Conservation (phyloP, 2,888 invertebrate genomes). For the Megalurothrips usitatus region DNA sequence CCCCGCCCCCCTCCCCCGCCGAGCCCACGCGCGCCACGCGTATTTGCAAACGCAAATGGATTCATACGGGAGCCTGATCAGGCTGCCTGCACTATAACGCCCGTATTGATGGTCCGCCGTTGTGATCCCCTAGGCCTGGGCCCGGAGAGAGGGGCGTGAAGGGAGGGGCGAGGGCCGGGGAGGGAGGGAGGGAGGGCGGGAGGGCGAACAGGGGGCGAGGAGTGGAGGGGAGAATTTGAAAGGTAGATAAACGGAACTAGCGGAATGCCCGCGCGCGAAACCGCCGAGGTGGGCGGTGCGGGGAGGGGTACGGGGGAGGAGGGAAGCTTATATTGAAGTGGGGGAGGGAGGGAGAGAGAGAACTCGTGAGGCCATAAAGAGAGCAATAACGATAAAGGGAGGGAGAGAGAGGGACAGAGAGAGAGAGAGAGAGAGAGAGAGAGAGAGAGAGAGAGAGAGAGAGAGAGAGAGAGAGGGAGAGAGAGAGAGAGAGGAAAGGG, state of each 20-base stretch:
- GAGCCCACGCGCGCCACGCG: neutral
- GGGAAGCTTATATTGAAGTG: conserved; percentile 20
- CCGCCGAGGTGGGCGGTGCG: conserved; percentile 1
- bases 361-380: conserved; percentile 19
- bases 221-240: neutral
- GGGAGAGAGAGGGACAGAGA: neutral
- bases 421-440: neutral
- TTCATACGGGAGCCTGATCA: conserved; percentile 19
- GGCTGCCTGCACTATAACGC: conserved; percentile 16
- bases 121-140: neutral
- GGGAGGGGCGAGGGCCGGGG: neutral
- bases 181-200: neutral
- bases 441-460: neutral
- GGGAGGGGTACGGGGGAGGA: neutral
- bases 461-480: neutral
- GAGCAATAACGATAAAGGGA: conserved; percentile 24
- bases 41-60: conserved; percentile 21
- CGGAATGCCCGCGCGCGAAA: conserved; percentile 4
- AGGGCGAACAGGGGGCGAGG: neutral
- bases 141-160: neutral
- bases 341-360: neutral
- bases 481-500: neutral
- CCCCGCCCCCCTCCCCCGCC: neutral
- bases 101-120: neutral
- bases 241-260: conserved; percentile 25